Evolutionary conservation across 1,140 invertebrate species (phyloP), one percentile per base, ranked within the genome.

Genomic region (Trichonephila clavata): DNA sequence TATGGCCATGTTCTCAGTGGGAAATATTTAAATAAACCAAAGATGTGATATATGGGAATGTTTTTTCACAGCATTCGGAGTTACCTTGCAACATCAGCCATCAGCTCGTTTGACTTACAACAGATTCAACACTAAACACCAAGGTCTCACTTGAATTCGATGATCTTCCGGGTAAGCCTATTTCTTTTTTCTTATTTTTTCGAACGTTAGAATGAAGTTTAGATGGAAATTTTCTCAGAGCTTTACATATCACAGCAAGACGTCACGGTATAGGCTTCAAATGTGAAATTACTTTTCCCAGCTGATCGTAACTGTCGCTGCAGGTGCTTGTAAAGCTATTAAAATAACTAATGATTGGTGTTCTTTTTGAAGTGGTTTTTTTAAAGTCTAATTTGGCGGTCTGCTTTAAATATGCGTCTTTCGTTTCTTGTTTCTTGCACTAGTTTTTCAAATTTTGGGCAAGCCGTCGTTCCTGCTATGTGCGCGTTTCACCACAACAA

Each of bases 1-100:
- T 68, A 68, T n/a, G 65, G 24, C 65, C 65, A 68, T 68, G 65
- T 68, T 68, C 65, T 68, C 65, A 68, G 65, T 68, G n/a, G 65
- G 65, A 68, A 68, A 27, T 68, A 68, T 68, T 68, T 68, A 68
- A 68, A 68, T 68, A 68, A 68, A 68, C 65, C 24, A 10, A n/a
- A 13, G 24, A 24, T 21, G 65, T 68, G 65, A 68, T 68, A 24
- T 68, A 68, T 68, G 65, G n/a, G n/a, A 27, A 24, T 68, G 65
- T 68, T 68, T 68, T 27, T 24, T 68, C 10, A 68, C 65, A 68
- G 65, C 65, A 68, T 68, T 68, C 13, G 21, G 65, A 68, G 24
- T 68, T 68, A 68, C 65, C 65, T 68, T 68, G 65, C 65, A 68
- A 68, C 65, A 68, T 21, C 65, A 68, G 65, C 65, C 13, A 24